Conservation (phyloP, 2,113 vertebrate genomes). For the Sinocyclocheilus maitianheensis region DNA sequence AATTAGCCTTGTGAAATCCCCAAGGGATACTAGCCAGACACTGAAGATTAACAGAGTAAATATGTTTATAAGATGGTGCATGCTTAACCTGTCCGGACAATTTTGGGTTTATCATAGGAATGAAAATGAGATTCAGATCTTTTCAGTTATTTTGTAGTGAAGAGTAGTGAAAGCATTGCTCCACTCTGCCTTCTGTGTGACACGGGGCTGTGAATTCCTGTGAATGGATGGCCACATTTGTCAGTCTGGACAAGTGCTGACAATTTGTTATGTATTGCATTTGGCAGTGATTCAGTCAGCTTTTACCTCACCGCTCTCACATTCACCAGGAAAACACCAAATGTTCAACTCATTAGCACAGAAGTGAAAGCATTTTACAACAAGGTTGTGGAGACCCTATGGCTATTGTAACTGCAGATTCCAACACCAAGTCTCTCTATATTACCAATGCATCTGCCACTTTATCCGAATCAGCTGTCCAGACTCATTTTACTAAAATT, state of each 20-base stretch:
- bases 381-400: neutral
- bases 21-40: neutral
- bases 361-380: neutral
- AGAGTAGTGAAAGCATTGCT: neutral
- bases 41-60: constrained; percentile 26
- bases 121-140: neutral
- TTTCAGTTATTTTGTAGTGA: neutral
- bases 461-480: neutral
- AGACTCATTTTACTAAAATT: neutral
- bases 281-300: constrained; percentile 13
- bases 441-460: neutral
- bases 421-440: neutral
- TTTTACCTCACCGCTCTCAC: neutral
- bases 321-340: constrained; percentile 12
- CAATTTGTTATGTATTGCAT: neutral
- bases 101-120: neutral
- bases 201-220: constrained; percentile 9
- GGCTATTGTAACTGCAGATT: neutral
- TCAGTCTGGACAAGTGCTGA: constrained; percentile 23
- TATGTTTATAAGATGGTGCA: constrained; percentile 6
- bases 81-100: constrained; percentile 3
- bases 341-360: constrained; percentile 3
- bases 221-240: constrained; percentile 8
- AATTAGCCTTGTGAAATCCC: constrained; percentile 19
- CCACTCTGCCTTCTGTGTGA: neutral